A percentile compares a stretch with the other conserved stretches of the same genome.
These are phyloP conservation scores for Rallus crepitans DNA, from an alignment of 2,797 vertebrate genomes.

Conservation along the genomic window DNA sequence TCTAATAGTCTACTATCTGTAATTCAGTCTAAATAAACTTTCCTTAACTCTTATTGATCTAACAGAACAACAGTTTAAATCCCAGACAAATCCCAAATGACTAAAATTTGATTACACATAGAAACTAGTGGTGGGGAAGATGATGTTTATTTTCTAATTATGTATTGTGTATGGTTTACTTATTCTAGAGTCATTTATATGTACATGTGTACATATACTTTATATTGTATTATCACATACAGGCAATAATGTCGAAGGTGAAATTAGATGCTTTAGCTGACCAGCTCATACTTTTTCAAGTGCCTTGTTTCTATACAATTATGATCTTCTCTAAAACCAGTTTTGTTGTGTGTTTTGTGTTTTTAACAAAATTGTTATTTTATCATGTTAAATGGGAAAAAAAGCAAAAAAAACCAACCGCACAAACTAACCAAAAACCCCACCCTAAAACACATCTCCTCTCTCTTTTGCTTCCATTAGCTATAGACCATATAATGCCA, in stretches of 20 bases:
- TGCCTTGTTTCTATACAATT: neutral
- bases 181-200: neutral
- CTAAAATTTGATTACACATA: neutral
- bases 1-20: neutral
- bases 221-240: neutral
- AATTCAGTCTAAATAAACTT: neutral
- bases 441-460: neutral
- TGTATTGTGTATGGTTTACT: neutral
- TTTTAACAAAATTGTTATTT: neutral
- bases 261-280: neutral
- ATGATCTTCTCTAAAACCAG: neutral
- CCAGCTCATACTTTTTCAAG: neutral
- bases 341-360: neutral
- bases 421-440: neutral
- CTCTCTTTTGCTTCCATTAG: neutral
- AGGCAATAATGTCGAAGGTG: neutral
- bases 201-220: neutral
- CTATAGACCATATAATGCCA: neutral
- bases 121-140: neutral
- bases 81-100: neutral
- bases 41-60: constrained; percentile 30
- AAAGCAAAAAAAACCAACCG: neutral
- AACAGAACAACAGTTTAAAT: constrained; percentile 7
- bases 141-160: neutral
- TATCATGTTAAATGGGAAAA: neutral